Percentiles rank a stretch among this genome's conserved stretches.
Conservation (phyloP, 1,140 invertebrate genomes). For the Eupristina koningsbergeri region DNA sequence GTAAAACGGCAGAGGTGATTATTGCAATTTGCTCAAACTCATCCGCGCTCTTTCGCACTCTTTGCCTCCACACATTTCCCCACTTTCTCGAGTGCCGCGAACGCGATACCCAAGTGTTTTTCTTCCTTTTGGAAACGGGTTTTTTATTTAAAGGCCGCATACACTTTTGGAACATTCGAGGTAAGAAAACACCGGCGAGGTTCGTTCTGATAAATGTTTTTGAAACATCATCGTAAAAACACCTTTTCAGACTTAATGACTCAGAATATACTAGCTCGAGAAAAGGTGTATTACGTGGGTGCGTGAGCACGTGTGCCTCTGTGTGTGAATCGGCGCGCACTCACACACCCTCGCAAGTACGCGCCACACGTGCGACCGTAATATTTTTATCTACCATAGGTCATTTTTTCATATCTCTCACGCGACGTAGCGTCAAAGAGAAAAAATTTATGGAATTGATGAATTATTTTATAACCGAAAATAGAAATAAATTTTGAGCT, state of each 20-base stretch:
- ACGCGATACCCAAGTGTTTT: neutral
- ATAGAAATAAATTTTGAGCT: neutral
- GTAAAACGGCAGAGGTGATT: neutral
- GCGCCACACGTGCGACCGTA: neutral
- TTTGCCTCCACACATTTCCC: neutral
- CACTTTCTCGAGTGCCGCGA: no score
- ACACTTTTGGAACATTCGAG: neutral
- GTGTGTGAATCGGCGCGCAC: neutral
- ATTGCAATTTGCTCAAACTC: no score
- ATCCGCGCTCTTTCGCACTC: neutral
- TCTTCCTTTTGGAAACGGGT: neutral
- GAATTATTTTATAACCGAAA: neutral
- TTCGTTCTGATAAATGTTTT: neutral
- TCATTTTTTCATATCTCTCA: constrained; percentile 22
- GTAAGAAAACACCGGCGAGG: neutral
- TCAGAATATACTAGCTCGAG: neutral
- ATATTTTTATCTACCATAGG: neutral
- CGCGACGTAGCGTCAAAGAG: neutral
- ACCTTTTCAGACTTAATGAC: neutral
- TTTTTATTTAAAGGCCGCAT: neutral
- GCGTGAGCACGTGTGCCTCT: neutral
- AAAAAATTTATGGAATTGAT: constrained; percentile 1
- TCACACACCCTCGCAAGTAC: neutral
- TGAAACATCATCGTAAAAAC: neutral
- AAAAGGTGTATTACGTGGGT: neutral